These are phyloP conservation scores for Bombus waltoni DNA, from an alignment of 1,140 invertebrate species.

Conservation along the genomic window DNA sequence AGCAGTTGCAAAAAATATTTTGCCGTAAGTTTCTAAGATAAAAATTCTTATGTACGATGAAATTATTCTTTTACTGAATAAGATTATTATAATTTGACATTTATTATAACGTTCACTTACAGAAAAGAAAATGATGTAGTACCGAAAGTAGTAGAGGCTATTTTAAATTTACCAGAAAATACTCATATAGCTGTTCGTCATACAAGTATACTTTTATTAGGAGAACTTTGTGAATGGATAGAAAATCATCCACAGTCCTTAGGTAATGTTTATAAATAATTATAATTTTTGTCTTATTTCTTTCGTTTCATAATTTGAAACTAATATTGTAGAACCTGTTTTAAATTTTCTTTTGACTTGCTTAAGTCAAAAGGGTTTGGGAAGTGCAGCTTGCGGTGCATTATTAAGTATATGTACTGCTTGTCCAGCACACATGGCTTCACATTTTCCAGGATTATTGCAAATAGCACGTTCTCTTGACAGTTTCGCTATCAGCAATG, in stretches of 20 bases:
- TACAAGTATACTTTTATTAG: slow-evolving; percentile 94
- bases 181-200: slow-evolving; percentile 94
- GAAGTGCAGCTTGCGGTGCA: slow-evolving; percentile 90
- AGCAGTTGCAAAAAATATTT: slow-evolving; percentile 96
- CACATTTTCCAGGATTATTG: slow-evolving; percentile 91
- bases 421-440: slow-evolving; percentile 91
- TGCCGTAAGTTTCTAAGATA: slow-evolving; percentile 90
- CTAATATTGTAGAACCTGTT: slow-evolving; percentile 86
- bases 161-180: slow-evolving; percentile 91
- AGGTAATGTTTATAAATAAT: slow-evolving; percentile 78
- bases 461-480: slow-evolving; percentile 92
- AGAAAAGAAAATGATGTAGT: slow-evolving; percentile 96
- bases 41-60: not conserved
- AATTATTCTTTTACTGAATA: not conserved
- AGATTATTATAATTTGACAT: not conserved
- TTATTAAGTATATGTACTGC: slow-evolving; percentile 89
- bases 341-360: slow-evolving; percentile 91
- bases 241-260: slow-evolving; percentile 92
- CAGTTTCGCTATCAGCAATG: slow-evolving; percentile 90
- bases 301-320: slow-evolving; percentile 2
- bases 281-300: not conserved
- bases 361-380: slow-evolving; percentile 89
- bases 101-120: slow-evolving; percentile 33
- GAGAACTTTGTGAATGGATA: slow-evolving; percentile 98
- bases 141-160: slow-evolving; percentile 95